Percentiles rank a stretch among this genome's conserved stretches.
Evolutionary conservation across 2,797 vertebrate genomes (phyloP).

Genomic region (Ispidina picta): DNA sequence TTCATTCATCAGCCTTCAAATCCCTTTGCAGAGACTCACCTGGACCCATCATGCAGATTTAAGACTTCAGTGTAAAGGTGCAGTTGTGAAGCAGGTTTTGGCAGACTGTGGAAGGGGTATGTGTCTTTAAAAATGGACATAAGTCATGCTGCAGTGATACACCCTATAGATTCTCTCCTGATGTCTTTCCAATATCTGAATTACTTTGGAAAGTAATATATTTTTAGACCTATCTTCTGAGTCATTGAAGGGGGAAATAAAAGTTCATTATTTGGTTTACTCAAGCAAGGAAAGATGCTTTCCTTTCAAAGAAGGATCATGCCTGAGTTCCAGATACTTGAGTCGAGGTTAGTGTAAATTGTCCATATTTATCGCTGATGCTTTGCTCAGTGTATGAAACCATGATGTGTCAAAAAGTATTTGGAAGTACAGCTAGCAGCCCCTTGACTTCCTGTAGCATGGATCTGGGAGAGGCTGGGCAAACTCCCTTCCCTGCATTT

Average conservation of each 20-base stretch:
- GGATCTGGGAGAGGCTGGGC: neutral
- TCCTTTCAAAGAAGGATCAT: neutral
- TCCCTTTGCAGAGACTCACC: fast-evolving
- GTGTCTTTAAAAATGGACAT: fast-evolving
- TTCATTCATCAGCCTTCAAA: neutral
- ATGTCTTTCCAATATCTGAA: neutral
- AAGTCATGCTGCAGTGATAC: neutral
- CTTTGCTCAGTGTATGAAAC: neutral
- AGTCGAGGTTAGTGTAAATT: neutral
- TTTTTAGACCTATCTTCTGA: neutral
- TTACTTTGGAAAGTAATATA: neutral
- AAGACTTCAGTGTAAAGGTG: neutral
- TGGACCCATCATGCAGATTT: neutral
- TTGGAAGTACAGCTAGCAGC: neutral
- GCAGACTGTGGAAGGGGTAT: neutral
- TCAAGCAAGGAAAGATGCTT: neutral
- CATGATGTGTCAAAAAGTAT: neutral
- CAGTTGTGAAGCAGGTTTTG: neutral
- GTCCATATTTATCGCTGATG: fast-evolving
- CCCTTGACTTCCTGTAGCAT: neutral
- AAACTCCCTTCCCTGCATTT: neutral
- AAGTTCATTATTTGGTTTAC: neutral
- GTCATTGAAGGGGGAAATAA: neutral
- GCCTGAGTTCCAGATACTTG: neutral
- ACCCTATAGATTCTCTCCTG: neutral